Conservation (phyloP, 1,140 invertebrate species). For the Hermatobates lingyangjiaoensis region DNA sequence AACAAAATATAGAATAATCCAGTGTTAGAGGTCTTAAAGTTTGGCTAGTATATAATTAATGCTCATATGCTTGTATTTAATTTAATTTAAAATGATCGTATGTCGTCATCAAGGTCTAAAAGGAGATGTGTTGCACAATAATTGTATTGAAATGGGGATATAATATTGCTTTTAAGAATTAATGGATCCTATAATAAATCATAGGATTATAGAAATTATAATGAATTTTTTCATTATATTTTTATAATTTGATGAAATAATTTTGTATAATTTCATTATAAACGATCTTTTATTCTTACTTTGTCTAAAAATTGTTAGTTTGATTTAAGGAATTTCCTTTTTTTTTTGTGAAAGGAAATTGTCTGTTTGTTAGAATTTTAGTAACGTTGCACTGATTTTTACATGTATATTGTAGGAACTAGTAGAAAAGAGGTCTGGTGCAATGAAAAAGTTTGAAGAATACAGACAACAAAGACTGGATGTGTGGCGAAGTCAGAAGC, state of each 20-base stretch:
- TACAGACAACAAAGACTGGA: constrained; percentile 52
- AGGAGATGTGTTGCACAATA: no score
- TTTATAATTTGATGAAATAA: neutral
- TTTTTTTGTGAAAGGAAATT: neutral
- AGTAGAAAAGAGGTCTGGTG: constrained; percentile 74
- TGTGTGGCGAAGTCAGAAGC: constrained; percentile 57
- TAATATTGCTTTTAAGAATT: no score
- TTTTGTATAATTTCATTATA: neutral
- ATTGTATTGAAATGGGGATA: no score
- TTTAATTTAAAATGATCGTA: no score
- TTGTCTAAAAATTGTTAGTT: neutral
- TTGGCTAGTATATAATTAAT: no score
- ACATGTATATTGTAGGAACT: constrained; percentile 42
- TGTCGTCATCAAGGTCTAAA: no score
- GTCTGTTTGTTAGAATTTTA: neutral
- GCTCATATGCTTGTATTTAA: no score
- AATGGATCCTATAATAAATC: no score
- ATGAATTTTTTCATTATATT: neutral
- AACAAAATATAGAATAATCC: no score
- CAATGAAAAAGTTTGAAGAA: constrained; percentile 75
- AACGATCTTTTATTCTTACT: neutral
- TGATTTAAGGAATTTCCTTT: neutral
- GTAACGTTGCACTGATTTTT: neutral
- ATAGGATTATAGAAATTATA: no score
- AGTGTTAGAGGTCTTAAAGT: no score